Percentiles rank a stretch among this genome's conserved stretches.
Evolutionary conservation across 2,113 vertebrate species (phyloP).

Genomic region (Cottus gobio): DNA sequence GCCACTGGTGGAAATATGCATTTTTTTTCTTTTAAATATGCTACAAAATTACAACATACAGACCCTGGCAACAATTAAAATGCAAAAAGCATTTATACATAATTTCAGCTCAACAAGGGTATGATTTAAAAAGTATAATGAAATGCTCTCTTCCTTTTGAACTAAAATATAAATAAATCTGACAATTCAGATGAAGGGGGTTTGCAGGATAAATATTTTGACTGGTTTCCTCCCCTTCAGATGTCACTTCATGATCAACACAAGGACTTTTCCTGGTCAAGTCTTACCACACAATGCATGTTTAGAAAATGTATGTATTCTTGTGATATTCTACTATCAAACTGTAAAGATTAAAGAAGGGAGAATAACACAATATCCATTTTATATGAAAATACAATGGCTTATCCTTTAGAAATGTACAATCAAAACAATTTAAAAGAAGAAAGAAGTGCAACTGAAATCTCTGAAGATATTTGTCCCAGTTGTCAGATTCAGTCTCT

Average conservation of each 20-base stretch:
- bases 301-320: background rate
- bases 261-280: background rate
- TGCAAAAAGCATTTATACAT: background rate
- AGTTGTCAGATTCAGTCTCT: conserved; percentile 24
- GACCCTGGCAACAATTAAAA: background rate
- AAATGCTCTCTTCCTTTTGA: background rate
- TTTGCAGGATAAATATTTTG: background rate
- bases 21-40: too few species aligned
- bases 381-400: background rate
- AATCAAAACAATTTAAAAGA: background rate
- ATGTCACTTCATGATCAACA: background rate
- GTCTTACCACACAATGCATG: background rate
- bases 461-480: conserved; percentile 23
- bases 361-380: background rate
- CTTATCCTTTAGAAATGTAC: background rate
- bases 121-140: background rate
- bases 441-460: background rate
- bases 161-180: background rate
- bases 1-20: too few species aligned
- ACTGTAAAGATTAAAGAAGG: background rate
- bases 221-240: background rate
- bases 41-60: background rate
- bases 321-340: background rate
- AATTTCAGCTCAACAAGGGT: background rate
- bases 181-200: background rate